Base-by-base conservation (phyloP, 2,797 vertebrate genomes). In the Tokudaia muenninki region DNA sequence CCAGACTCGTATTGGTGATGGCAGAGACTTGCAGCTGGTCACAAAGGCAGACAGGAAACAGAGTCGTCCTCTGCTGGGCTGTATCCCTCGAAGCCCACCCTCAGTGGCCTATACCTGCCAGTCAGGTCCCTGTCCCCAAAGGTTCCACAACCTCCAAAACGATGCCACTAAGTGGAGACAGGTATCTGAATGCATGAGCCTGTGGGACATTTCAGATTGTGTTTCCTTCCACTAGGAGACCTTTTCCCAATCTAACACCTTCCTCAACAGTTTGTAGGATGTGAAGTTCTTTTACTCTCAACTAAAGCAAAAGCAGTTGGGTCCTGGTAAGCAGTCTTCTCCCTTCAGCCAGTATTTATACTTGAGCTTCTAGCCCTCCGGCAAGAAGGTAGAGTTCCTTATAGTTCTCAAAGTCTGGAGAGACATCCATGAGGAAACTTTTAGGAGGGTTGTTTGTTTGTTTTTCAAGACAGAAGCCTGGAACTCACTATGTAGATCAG, bases 181-280 rank as follows among this genome's bases (percentile, higher is more conserved):
- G 44, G 7, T 24, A 4, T 63, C 47, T 10, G 17, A 61, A 34
- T 41, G 34, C 57, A 11, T 6, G 57, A n/a, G 74, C 41, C 31
- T 26, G 21, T 26, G 22, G 21, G 31, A 6, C 21, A 13, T 50
- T 63, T 78, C 74, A 63, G 31, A 37, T 6, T 63, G 17, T 17
- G 44, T 13, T 26, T 77, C 44, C 17, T 41, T 74, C 37, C 22
- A 0, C 47, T 9, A 29, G 63, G 83, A 89, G 65, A 5, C 22
- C 29, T 4, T 4, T 22, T 59, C 29, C 4, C 3, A 1, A 14
- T 31, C 47, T 50, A 24, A 11, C 22, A 2, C 34, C 83, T 22
- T 59, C 55, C 61, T 44, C 5, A 0, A 1, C 26, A 3, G 47
- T 16, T 4, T 2, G 3, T 12, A 11, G 37, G 29, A 12, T 0